phyloP scores from a whole-genome alignment of 2,113 vertebrate genomes.

The Chroicocephalus ridibundus region DNA sequence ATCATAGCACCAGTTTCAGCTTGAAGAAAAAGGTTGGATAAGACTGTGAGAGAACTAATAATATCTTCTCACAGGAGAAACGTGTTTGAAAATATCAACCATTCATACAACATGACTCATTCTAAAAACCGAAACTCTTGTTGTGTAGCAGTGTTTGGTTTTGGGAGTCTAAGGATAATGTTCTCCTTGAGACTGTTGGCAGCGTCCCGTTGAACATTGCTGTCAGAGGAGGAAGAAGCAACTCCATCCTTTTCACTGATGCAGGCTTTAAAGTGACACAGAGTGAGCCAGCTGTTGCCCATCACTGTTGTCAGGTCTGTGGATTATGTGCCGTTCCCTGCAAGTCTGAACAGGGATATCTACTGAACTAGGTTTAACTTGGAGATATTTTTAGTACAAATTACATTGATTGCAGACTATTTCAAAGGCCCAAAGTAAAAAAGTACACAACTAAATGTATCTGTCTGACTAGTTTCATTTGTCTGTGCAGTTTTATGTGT shows the following conservation, averaged over 20 bases:
- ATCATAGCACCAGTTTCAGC: background rate
- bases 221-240: background rate
- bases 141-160: background rate
- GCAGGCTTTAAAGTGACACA: background rate
- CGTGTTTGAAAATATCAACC: background rate
- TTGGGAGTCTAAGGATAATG: background rate
- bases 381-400: conserved; percentile 47
- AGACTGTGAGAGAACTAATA: background rate
- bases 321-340: background rate
- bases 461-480: background rate
- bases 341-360: background rate
- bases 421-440: conserved; percentile 32
- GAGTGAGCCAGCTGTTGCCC: background rate
- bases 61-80: background rate
- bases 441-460: conserved; percentile 15
- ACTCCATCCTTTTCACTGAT: background rate
- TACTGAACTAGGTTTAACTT: conserved; percentile 26
- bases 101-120: background rate
- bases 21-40: background rate
- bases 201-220: background rate
- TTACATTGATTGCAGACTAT: conserved; percentile 12
- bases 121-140: background rate
- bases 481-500: background rate
- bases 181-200: background rate
- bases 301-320: background rate